phyloP scores from a whole-genome alignment of 2,888 invertebrate genomes.

The Timema podura region DNA sequence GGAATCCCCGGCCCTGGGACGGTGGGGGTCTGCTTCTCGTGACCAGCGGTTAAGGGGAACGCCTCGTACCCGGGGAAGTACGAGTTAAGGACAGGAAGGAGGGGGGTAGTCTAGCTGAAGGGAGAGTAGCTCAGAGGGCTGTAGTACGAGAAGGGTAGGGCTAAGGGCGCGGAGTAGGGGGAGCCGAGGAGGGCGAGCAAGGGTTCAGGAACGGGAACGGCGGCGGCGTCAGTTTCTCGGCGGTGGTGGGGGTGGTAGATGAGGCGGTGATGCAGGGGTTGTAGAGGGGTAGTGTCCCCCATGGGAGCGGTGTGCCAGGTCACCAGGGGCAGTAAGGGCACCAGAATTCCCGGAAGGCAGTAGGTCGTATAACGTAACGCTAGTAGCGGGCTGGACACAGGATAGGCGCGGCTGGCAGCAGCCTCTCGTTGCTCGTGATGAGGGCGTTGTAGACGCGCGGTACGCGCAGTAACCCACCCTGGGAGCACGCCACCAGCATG shows the following conservation, averaged over 20 bases:
- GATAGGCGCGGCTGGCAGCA: conserved; percentile 69
- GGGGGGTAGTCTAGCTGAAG: conserved; percentile 16
- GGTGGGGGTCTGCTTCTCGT: neutral
- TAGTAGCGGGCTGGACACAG: conserved; percentile 43
- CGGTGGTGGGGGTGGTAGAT: conserved; percentile 3
- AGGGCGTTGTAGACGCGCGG: conserved; percentile 78
- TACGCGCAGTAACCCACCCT: conserved; percentile 54
- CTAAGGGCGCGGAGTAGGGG: neutral
- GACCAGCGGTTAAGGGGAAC: neutral
- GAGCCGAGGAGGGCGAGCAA: neutral
- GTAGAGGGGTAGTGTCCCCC: no score
- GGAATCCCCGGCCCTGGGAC: neutral
- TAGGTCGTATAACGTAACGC: no score
- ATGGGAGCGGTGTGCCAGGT: no score
- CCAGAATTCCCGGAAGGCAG: no score
- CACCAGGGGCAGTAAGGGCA: no score
- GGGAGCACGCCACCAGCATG: conserved; percentile 33
- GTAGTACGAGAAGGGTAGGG: conserved; percentile 9
- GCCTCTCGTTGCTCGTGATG: conserved; percentile 71
- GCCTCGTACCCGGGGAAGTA: neutral
- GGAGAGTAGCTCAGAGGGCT: conserved; percentile 6
- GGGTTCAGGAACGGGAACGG: neutral
- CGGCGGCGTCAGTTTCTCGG: neutral
- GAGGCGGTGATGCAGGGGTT: neutral
- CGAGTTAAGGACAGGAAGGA: conserved; percentile 8